phyloP scores from a whole-genome alignment of 23 tunicate species.

The Trididemnum miniatum region DNA sequence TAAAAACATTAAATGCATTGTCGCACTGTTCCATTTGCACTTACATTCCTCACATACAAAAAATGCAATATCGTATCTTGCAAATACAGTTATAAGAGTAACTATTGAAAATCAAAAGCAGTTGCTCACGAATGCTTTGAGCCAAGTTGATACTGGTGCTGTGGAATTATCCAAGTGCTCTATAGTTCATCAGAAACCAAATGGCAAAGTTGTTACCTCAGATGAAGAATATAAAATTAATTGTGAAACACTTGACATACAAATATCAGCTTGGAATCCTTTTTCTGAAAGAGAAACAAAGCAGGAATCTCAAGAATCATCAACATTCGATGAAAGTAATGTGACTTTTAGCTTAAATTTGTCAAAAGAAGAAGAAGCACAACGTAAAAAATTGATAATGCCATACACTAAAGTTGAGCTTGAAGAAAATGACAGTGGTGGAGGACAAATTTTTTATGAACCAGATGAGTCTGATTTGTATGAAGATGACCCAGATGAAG shows the following conservation, averaged over 20 bases:
- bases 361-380: slow-evolving; percentile 39
- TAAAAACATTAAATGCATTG: not conserved
- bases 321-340: not conserved
- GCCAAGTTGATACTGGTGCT: no score
- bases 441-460: slow-evolving; percentile 64
- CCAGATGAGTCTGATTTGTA: slow-evolving; percentile 87
- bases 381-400: slow-evolving; percentile 53
- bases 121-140: not conserved
- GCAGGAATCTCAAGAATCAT: not conserved
- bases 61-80: not conserved
- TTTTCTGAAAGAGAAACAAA: not conserved
- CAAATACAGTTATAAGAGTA: not conserved
- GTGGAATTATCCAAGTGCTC: not conserved
- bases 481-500: slow-evolving; percentile 96
- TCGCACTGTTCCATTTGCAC: slow-evolving; percentile 5
- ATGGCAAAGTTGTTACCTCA: slow-evolving; percentile 27
- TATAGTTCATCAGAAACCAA: not conserved
- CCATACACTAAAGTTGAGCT: slow-evolving; percentile 58
- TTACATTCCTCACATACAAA: not conserved
- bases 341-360: slow-evolving; percentile 61
- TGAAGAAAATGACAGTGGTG: slow-evolving; percentile 23
- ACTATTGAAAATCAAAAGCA: slow-evolving; percentile 5
- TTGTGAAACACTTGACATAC: not conserved
- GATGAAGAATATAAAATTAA: not conserved
- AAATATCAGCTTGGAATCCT: not conserved